These are phyloP conservation scores for Pteromalus puparum DNA, from an alignment of 1,140 invertebrate genomes.

Conservation along the genomic window DNA sequence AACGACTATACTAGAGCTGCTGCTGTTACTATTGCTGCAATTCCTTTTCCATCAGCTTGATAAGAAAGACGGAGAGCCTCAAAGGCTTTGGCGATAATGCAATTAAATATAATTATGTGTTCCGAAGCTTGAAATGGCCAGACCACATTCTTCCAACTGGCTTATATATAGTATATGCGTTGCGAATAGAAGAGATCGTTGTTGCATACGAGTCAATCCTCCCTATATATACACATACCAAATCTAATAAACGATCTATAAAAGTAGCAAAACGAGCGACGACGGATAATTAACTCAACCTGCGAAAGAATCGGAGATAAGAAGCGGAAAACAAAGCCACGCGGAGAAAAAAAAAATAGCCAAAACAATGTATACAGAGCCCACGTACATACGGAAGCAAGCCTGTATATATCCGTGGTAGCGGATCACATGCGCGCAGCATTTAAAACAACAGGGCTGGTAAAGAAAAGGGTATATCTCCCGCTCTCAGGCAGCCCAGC, in stretches of 20 bases:
- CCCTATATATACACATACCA: no score
- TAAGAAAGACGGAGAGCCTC: slow-evolving; percentile 4
- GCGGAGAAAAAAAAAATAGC: background rate
- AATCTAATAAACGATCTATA: no score
- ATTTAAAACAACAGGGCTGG: slow-evolving; percentile 8
- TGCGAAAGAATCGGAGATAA: background rate
- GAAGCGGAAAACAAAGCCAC: no score
- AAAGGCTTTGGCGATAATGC: slow-evolving; percentile 26
- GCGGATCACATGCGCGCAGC: background rate
- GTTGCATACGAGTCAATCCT: no score
- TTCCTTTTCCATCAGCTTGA: slow-evolving; percentile 29
- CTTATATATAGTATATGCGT: no score
- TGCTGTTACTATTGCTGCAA: background rate
- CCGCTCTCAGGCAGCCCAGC: background rate
- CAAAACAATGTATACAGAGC: slow-evolving; percentile 16
- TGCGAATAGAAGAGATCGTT: no score
- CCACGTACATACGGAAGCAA: background rate
- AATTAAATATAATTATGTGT: slow-evolving; percentile 47
- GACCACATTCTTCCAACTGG: background rate
- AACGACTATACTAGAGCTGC: background rate
- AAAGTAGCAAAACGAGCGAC: no score
- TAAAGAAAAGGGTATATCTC: background rate
- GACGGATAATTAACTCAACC: background rate
- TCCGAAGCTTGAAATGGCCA: background rate
- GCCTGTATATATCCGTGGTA: background rate